Base-by-base conservation (phyloP, 2,797 vertebrate species). In the Neosalanx taihuensis region DNA sequence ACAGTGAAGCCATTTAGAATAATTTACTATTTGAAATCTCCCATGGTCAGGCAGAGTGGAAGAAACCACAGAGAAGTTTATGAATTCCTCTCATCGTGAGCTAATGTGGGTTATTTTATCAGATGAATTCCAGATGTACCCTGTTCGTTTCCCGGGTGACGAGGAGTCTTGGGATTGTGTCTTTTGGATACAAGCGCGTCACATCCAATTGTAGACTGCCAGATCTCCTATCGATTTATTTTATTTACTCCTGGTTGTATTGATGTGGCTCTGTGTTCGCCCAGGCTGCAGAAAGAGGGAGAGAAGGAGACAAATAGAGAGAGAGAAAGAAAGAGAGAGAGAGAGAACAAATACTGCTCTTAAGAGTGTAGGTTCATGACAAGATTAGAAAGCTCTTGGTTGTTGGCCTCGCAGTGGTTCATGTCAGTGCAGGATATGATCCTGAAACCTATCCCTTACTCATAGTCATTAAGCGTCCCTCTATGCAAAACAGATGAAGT, bases 1-100 rank as follows among this genome's bases (percentile, higher is more conserved):
- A 91, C 89, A 87, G 87, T 83, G 80, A 88, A 89, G 86, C 86
- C 86, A 90, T 90, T 89, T 86, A 89, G 85, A 88, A 88, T 87
- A 84, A 88, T 89, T 90, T 86, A 74, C 85, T 87, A 87, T 91
- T 90, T 90, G 87, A 90, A 89, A 89, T 88, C 79, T 64, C 74
- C 80, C 80, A 85, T 53, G 72, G 73, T 72, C 6, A 12, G 46
- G 61, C 29, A 53, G 29, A 59, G 67, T 4, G 31, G 15, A 69
- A 35, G 51, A 26, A 69, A 33, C 67, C 20, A 15, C 20, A 1
- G 18, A 37, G 53, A 51, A 31, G n/a, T n/a, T 66, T 30, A 81
- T 84, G 79, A 76, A 84, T 81, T 85, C 73, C 83, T 87, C 87
- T 84, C 76, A 85, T 88, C 84, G 83, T 81, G 82, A 83, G 79